Evolutionary conservation across 2,797 vertebrate species (phyloP), one percentile per base, ranked within the genome.

Genomic region (Danionella dracula): DNA sequence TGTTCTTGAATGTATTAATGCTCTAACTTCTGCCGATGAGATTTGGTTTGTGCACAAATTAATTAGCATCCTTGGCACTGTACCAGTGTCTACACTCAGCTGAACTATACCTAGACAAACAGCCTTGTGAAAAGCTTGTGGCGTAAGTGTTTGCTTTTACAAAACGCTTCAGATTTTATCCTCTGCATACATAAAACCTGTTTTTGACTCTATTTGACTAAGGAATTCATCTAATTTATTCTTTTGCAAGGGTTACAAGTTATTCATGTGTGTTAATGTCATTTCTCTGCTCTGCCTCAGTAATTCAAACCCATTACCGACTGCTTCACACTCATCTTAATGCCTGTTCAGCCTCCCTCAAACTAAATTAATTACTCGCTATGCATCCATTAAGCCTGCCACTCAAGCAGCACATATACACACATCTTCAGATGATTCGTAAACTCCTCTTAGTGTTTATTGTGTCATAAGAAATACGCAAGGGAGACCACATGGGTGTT

Each of bases 41-140:
- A 40, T 57, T 66, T 56, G 38, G 46, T 66, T 71, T 46, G 66
- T 71, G 61, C 59, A 40, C 32, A 58, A 58, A 71, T 71, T 66
- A 65, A 66, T 71, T 64, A 60, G 54, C 46, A 31, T 60, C 11
- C 12, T 53, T 44, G 56, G 40, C 46, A 27, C 21, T 31, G 34
- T 17, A 27, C 31, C 48, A 15, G 55, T 5, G 1, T 67, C 51
- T n/a, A 38, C 38, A 19, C 34, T 37, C 29, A 50, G 7, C 15
- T 17, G 21, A 41, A 46, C 15, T n/a, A n/a, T n/a, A 46, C 41
- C 32, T 55, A 37, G 2, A 29, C 4, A 50, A 7, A 62, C 16
- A 16, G 4, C 46, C 10, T 63, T 37, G 55, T 37, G 46, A 54
- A 57, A 57, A 48, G 58, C 59, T 4, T 11, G 37, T 66, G 62